These are phyloP conservation scores for Lacerta bilineata DNA, from an alignment of 2,797 vertebrate genomes.

Conservation along the genomic window DNA sequence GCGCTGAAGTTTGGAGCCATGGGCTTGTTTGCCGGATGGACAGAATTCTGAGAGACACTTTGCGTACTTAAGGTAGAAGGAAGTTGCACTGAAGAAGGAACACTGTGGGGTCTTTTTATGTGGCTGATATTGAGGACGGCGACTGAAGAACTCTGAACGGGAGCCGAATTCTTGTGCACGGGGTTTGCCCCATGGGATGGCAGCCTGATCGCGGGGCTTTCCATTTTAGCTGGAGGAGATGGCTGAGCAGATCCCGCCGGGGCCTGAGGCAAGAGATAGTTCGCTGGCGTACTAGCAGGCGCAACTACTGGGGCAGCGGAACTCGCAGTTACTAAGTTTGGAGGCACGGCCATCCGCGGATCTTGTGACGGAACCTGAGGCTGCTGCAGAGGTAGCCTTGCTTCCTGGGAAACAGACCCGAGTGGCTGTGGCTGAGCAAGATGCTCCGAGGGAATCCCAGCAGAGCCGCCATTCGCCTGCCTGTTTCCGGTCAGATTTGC, in stretches of 20 bases:
- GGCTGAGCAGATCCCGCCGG: conserved; percentile 78
- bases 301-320: conserved; percentile 76
- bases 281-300: conserved; percentile 69
- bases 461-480: conserved; percentile 72
- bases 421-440: conserved; percentile 79
- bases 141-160: conserved; percentile 80
- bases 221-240: conserved; percentile 77
- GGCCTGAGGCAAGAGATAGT: conserved; percentile 79
- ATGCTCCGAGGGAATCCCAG: conserved; percentile 75
- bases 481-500: conserved; percentile 63
- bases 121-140: conserved; percentile 83
- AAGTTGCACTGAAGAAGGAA: conserved; percentile 85
- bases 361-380: conserved; percentile 84
- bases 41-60: conserved; percentile 86
- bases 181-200: conserved; percentile 73
- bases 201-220: conserved; percentile 78
- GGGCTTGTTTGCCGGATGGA: conserved; percentile 82
- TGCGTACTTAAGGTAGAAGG: conserved; percentile 87
- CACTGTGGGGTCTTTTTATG: conserved; percentile 86
- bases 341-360: conserved; percentile 82
- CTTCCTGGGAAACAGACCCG: conserved; percentile 79
- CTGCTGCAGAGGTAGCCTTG: conserved; percentile 80
- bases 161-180: conserved; percentile 79
- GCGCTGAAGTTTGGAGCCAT: conserved; percentile 83
- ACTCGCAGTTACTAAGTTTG: conserved; percentile 71